Conservation (phyloP, 2,797 vertebrate genomes). For the Pseudomugil gertrudae region DNA sequence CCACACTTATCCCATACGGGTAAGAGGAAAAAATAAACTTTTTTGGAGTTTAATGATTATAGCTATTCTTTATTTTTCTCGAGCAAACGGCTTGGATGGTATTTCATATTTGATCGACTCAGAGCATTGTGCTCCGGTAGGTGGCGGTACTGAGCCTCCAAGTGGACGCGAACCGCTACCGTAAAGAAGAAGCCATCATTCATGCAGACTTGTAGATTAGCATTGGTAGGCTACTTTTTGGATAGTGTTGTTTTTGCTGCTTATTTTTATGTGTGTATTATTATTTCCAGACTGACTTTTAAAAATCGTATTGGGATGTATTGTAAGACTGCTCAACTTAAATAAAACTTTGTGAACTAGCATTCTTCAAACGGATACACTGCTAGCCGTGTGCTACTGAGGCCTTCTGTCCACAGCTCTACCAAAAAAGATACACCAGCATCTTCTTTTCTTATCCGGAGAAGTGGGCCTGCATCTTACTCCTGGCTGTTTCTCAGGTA, state of each 20-base stretch:
- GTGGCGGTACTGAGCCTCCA: slow-evolving; percentile 16
- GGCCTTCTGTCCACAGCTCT: not conserved
- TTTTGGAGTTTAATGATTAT: no score
- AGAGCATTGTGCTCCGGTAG: not conserved
- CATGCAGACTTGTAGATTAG: not conserved
- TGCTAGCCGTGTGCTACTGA: not conserved
- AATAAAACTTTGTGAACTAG: slow-evolving; percentile 2
- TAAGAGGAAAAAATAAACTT: no score
- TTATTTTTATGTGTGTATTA: not conserved
- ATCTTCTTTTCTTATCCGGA: rapidly evolving
- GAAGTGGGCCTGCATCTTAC: not conserved
- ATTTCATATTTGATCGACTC: not conserved
- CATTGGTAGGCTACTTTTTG: not conserved
- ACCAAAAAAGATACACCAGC: not conserved
- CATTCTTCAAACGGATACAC: slow-evolving; percentile 11
- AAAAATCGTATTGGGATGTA: not conserved
- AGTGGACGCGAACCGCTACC: not conserved
- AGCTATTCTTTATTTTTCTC: no score
- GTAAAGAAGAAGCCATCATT: not conserved
- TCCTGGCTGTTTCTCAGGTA: slow-evolving; percentile 4
- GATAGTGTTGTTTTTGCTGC: not conserved
- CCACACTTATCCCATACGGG: no score
- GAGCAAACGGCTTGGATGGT: no score
- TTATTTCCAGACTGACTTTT: not conserved
- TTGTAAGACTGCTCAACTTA: not conserved